phyloP scores from a whole-genome alignment of 2,797 vertebrate species.

The Champsocephalus esox region DNA sequence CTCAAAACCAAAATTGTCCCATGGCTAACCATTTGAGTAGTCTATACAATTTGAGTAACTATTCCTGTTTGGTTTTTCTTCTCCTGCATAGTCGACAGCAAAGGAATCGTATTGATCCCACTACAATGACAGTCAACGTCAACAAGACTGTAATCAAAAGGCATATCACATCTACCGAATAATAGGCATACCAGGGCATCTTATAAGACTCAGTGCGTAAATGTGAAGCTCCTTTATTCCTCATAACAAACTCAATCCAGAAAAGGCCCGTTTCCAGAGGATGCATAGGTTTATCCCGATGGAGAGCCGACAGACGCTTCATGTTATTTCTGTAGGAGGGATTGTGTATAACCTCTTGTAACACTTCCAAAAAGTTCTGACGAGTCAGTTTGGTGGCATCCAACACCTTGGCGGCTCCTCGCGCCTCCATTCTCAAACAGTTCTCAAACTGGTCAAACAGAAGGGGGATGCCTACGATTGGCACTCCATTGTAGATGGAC shows the following conservation, averaged over 20 bases:
- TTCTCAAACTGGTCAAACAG: conserved; percentile 85
- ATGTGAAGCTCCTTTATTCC: conserved; percentile 80
- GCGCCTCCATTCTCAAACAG: conserved; percentile 71
- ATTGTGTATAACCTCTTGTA: conserved; percentile 75
- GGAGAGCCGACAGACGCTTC: conserved; percentile 73
- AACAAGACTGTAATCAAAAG: conserved; percentile 56
- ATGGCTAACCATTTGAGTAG: not conserved
- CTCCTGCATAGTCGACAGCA: conserved; percentile 68
- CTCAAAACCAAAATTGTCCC: not conserved
- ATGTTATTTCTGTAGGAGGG: conserved; percentile 80
- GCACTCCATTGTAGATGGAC: conserved; percentile 83
- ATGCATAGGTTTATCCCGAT: conserved; percentile 73
- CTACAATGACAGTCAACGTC: conserved; percentile 33
- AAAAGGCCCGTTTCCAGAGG: conserved; percentile 76
- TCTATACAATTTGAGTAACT: conserved; percentile 12
- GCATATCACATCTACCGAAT: conserved; percentile 78
- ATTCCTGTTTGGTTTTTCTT: conserved; percentile 79
- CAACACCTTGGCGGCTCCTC: conserved; percentile 76
- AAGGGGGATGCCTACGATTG: conserved; percentile 77
- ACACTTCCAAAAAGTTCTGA: conserved; percentile 68
- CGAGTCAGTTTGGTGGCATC: conserved; percentile 63
- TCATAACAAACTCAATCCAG: conserved; percentile 84
- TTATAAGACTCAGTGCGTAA: conserved; percentile 79
- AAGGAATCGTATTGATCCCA: conserved; percentile 57
- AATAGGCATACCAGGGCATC: conserved; percentile 81